Evolutionary conservation across 2,113 vertebrate genomes (phyloP).

Genomic region (Rhinoderma darwinii): DNA sequence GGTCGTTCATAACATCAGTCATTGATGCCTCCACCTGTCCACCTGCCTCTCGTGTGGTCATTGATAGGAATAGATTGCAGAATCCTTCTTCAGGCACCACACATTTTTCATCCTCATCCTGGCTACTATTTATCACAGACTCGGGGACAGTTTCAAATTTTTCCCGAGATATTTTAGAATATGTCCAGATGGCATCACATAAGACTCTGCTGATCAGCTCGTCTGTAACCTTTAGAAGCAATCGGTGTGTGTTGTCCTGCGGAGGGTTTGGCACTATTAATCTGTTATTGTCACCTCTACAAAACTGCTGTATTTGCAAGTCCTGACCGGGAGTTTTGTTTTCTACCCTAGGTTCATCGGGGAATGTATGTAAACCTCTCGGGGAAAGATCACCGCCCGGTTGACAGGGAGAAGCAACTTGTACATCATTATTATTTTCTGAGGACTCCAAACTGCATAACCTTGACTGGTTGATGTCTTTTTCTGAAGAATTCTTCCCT

Average conservation of each 20-base stretch:
- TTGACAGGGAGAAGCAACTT: background rate
- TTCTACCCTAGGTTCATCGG: background rate
- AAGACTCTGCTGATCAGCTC: slow-evolving; percentile 63
- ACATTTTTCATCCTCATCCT: background rate
- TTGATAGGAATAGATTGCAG: background rate
- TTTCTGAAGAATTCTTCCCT: background rate
- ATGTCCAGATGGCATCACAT: slow-evolving; percentile 60
- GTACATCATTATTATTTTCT: slow-evolving; percentile 21
- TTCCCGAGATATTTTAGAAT: slow-evolving; percentile 56
- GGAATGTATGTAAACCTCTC: background rate
- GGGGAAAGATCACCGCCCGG: background rate
- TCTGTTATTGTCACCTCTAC: slow-evolving; percentile 9
- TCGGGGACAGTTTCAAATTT: slow-evolving; percentile 55
- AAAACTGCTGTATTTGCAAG: background rate
- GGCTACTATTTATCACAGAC: background rate
- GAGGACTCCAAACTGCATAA: slow-evolving; percentile 19
- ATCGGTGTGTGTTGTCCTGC: slow-evolving; percentile 47
- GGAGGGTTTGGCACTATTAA: background rate
- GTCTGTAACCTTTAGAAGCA: slow-evolving; percentile 59
- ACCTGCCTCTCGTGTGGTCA: background rate
- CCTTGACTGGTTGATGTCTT: background rate
- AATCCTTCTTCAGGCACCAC: background rate
- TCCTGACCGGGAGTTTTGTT: background rate
- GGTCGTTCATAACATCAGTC: slow-evolving; percentile 62
- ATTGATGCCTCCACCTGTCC: slow-evolving; percentile 44